Base-by-base conservation (phyloP, 1,140 invertebrate genomes). In the Aphelenchoides fujianensis region DNA sequence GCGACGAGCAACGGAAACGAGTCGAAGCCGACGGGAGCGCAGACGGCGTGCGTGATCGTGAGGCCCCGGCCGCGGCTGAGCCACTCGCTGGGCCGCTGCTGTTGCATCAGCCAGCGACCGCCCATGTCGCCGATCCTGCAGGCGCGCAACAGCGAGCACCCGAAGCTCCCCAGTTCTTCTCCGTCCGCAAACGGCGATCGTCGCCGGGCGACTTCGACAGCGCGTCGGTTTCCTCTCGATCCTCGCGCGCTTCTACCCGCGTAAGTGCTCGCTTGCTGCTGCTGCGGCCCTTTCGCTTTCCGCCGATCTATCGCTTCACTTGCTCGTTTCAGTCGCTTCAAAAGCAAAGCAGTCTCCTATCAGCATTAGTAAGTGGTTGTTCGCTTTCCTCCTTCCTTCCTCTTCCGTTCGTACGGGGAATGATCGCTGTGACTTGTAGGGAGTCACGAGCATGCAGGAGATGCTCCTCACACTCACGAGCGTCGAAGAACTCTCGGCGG, bases 381-480 rank as follows among this genome's bases (percentile, higher is more conserved):
- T 48, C 23, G 23, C 12, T 48, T 48, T 48, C 41, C 23, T 12
- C 41, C 23, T 27, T 62, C 30, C 12, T 76, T 71, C 19, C 64
- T 76, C 28, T 52, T 76, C 7, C 70, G n/a, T n/a, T n/a, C n/a
- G n/a, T n/a, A n/a, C n/a, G n/a, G n/a, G n/a, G n/a, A n/a, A n/a
- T n/a, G n/a, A n/a, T n/a, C n/a, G n/a, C n/a, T n/a, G n/a, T n/a
- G n/a, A 68, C 19, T 53, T 76, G 0, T 67, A 73, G 23, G 78
- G 81, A 2, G 81, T 83, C 7, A 84, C 81, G 32, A 76, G 74
- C 28, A 81, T 76, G 64, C 82, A 83, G 62, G 81, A 83, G 54
- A 78, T 84, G 76, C 69, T 83, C 2, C 53, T 84, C n/a, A 72
- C 67, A 23, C 54, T 83, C 19, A 76, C 79, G 1, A 77, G 55